phyloP scores from a whole-genome alignment of 1,140 invertebrate genomes.

The Bombyx mandarina region DNA sequence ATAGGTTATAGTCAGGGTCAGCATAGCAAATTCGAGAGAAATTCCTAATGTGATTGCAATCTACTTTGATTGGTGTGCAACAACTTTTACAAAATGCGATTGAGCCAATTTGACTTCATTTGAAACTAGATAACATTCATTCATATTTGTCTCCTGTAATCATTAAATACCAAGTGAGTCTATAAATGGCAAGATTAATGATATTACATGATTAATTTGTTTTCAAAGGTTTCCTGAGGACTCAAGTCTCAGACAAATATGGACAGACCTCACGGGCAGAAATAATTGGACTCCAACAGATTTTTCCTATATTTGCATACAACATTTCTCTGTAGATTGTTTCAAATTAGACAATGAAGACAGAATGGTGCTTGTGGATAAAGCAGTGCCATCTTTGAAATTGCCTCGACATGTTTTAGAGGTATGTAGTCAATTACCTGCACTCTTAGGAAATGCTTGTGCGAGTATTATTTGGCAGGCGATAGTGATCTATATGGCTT shows the following conservation, averaged over 20 bases:
- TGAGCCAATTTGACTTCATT: no score
- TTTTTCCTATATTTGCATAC: conserved; percentile 59
- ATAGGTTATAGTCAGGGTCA: no score
- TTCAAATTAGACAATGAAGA: conserved; percentile 43
- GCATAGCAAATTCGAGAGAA: no score
- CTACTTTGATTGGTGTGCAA: no score
- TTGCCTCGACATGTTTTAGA: conserved; percentile 59
- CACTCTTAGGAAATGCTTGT: neutral
- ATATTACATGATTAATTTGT: conserved; percentile 1
- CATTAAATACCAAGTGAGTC: no score
- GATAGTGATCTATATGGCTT: no score
- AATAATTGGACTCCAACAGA: conserved; percentile 63
- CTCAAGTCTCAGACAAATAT: conserved; percentile 39
- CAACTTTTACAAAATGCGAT: no score
- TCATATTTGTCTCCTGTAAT: no score
- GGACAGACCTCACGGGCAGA: conserved; percentile 58
- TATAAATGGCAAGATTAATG: no score
- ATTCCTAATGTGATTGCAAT: no score
- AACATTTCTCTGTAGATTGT: conserved; percentile 59
- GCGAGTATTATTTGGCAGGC: neutral
- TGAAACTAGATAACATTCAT: no score
- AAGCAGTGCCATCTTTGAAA: conserved; percentile 54
- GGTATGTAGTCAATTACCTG: conserved; percentile 20
- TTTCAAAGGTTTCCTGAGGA: conserved; percentile 53
- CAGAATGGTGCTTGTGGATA: conserved; percentile 40